These are phyloP conservation scores for Pteropus rufus DNA, from an alignment of 2,797 vertebrate genomes.

Conservation along the genomic window DNA sequence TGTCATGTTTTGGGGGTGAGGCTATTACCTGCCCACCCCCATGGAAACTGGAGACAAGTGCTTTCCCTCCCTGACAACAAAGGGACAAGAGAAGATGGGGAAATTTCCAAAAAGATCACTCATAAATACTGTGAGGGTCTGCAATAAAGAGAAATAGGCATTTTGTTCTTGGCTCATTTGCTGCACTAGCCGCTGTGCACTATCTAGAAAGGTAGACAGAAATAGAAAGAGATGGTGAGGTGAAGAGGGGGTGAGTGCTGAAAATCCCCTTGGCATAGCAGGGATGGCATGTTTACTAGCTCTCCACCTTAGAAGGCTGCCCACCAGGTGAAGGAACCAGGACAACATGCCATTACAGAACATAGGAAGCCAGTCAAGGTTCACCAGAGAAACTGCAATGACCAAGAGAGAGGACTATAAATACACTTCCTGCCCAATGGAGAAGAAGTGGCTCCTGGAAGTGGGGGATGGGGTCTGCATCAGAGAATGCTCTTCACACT, in stretches of 20 bases:
- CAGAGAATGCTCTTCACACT: background rate
- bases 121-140: background rate
- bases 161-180: background rate
- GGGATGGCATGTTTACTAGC: background rate
- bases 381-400: background rate
- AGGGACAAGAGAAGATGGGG: too few species aligned
- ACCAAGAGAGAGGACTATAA: background rate
- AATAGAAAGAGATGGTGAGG: background rate
- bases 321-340: background rate
- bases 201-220: background rate
- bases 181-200: rapidly evolving
- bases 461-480: rapidly evolving
- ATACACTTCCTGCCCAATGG: background rate
- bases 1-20: rapidly evolving
- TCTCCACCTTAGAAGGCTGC: background rate
- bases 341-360: background rate
- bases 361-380: background rate
- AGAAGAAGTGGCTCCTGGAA: background rate
- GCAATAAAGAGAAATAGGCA: background rate
- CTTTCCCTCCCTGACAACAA: background rate
- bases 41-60: background rate
- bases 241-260: background rate
- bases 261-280: background rate
- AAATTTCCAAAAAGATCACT: background rate
- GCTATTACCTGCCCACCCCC: background rate